phyloP scores from a whole-genome alignment of 1,140 invertebrate genomes.

The Contarinia nasturtii region DNA sequence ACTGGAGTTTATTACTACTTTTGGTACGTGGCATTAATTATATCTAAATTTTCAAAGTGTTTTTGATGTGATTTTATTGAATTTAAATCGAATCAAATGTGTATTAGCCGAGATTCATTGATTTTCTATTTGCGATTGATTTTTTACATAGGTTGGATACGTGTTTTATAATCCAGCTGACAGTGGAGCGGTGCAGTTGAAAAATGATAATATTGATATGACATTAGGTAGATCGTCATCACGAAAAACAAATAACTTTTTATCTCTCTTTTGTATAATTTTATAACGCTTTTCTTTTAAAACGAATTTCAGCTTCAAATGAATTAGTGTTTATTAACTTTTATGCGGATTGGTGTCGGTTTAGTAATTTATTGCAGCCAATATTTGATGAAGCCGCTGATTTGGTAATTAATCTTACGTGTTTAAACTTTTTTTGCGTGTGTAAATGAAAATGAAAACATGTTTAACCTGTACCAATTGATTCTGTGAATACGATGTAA shows the following conservation, averaged over 20 bases:
- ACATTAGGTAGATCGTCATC: constrained; percentile 45
- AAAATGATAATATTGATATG: constrained; percentile 58
- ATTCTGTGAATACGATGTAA: too few relatives aligned
- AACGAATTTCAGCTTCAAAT: constrained; percentile 66
- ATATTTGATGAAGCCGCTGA: constrained; percentile 92
- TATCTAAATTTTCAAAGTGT: neutral
- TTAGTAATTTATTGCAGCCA: constrained; percentile 89
- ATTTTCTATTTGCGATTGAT: constrained; percentile 3
- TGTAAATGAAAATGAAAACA: too few relatives aligned
- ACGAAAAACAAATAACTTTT: neutral
- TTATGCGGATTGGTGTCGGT: constrained; percentile 94
- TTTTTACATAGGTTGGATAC: constrained; percentile 39
- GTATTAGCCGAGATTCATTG: too few relatives aligned
- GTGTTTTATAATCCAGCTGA: constrained; percentile 44
- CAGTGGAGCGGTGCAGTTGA: constrained; percentile 58
- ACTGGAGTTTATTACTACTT: neutral
- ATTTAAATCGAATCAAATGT: too few relatives aligned
- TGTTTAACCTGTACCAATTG: too few relatives aligned
- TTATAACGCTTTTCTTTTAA: constrained; percentile 13
- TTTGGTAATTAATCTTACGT: constrained; percentile 37
- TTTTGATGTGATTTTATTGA: neutral
- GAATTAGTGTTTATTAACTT: constrained; percentile 97
- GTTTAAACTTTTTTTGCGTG: too few relatives aligned
- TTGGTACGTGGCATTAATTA: neutral
- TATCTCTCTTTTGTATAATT: constrained; percentile 1